Percentiles rank a stretch among this genome's conserved stretches.
These are phyloP conservation scores for Pithys albifrons DNA, from an alignment of 2,113 vertebrate genomes.

Conservation along the genomic window DNA sequence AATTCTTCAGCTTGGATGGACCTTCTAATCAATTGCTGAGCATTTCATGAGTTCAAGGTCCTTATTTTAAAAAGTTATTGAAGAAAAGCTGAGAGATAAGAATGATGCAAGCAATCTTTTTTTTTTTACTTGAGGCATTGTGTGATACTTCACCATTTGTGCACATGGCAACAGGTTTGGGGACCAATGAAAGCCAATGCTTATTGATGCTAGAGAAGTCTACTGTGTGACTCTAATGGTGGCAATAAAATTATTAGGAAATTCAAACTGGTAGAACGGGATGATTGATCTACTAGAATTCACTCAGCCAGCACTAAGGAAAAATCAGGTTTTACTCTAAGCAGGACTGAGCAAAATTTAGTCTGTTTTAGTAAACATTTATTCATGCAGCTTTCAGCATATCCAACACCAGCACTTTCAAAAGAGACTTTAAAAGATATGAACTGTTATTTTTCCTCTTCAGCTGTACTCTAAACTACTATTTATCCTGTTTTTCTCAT, in stretches of 20 bases:
- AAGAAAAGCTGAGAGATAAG: background rate
- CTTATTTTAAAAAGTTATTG: background rate
- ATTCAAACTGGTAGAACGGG: background rate
- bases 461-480: background rate
- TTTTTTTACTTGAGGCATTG: background rate
- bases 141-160: background rate
- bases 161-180: background rate
- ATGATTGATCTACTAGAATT: background rate
- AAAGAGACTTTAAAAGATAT: background rate
- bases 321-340: background rate
- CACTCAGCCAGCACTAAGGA: background rate
- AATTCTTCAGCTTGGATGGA: background rate
- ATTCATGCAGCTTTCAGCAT: background rate
- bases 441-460: background rate
- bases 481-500: background rate
- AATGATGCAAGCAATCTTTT: fast-evolving
- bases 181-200: background rate
- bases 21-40: background rate
- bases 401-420: background rate
- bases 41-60: background rate
- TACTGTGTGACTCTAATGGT: background rate
- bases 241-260: background rate
- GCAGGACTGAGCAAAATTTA: background rate
- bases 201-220: background rate
- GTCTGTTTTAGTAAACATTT: background rate